Evolutionary conservation across 2,888 invertebrate species (phyloP), one percentile per base, ranked within the genome.

Genomic region (Parochlus steinenii): DNA sequence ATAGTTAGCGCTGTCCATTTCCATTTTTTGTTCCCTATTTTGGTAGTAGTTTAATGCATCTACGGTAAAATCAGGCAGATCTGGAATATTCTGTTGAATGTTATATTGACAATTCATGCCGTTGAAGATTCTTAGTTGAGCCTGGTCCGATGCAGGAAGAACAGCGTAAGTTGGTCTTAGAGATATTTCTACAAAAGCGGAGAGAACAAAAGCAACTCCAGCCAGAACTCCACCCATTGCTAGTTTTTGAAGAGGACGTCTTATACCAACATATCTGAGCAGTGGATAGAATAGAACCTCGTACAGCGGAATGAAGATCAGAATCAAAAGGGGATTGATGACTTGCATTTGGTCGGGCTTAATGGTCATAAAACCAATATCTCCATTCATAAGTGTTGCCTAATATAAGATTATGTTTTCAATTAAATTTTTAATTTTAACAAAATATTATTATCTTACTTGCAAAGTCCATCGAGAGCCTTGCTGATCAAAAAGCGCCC

Each of bases 361-460:
- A 3, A 30, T 16, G 2, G 10, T 16, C 12, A 19, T 19, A 8
- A 8, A 30, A 19, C 30, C 30, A 2, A 30, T 12, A 30, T 30
- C 10, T n/a, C 30, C 30, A 8, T 22, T 22, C 7, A 27, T n/a
- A n/a, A 27, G 6, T 10, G 6, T 27, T 56, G 25, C 85, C 80
- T 66, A 86, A 85, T 74, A 92, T 78, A 56, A 97, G 95, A 61
- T 97, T 97, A 0, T 97, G 89, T 46, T 87, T 77, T 12, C 87
- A 60, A 0, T 71, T 66, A 58, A 70, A 80, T 34, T 65, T 63
- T 1, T 79, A 79, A 39, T 87, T 63, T 41, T 73, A 65, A 16
- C 89, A 87, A 46, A 79, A 64, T 90, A 93, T 90, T 43, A 77
- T 67, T 8, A 76, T n/a, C n/a, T 74, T 0, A 90, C 92, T 65